Conservation (phyloP, 2,113 vertebrate genomes). For the Passerina amoena region DNA sequence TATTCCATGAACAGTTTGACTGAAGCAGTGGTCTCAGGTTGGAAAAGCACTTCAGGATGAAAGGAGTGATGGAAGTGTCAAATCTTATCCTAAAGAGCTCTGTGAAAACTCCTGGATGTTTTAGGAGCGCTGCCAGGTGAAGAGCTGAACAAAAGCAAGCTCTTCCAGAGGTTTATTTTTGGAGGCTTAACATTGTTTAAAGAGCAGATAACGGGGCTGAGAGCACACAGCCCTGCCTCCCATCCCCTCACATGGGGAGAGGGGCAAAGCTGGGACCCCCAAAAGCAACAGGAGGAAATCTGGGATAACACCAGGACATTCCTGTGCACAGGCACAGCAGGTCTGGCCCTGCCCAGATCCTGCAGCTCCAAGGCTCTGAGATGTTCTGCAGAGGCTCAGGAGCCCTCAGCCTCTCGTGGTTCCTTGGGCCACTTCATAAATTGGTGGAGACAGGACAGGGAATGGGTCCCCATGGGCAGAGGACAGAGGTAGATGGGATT, state of each 20-base stretch:
- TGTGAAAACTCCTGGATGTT: background rate
- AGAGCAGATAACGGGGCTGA: background rate
- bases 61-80: slow-evolving; percentile 18
- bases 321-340: too few relatives aligned
- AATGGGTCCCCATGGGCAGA: background rate
- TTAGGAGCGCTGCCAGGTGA: background rate
- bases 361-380: background rate
- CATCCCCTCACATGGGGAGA: fast-evolving
- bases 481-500: background rate
- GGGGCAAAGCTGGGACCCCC: background rate
- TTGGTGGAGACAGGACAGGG: background rate
- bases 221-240: background rate
- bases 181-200: background rate
- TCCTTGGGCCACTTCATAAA: background rate
- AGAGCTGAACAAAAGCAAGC: slow-evolving; percentile 1
- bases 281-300: background rate
- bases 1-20: background rate
- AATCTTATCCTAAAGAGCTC: slow-evolving; percentile 22
- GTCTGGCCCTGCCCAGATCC: background rate
- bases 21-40: background rate
- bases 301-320: fast-evolving
- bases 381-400: background rate
- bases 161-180: slow-evolving; percentile 6
- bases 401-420: background rate
- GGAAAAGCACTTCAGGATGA: slow-evolving; percentile 7